These are phyloP conservation scores for Varanus komodoensis DNA, from an alignment of 2,113 vertebrate species.

Conservation along the genomic window DNA sequence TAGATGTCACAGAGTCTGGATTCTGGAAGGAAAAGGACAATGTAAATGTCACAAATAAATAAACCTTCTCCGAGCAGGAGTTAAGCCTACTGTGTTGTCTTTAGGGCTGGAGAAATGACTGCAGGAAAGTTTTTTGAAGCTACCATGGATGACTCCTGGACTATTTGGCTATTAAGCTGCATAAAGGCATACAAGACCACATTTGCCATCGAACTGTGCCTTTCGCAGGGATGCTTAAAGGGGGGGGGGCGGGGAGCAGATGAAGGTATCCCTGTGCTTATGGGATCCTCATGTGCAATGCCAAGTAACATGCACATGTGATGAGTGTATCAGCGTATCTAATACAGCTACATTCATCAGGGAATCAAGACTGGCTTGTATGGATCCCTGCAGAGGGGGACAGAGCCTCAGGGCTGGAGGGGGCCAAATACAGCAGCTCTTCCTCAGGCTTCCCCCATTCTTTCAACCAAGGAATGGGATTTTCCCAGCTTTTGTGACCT, in stretches of 20 bases:
- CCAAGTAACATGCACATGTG: not conserved
- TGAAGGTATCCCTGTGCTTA: accelerated
- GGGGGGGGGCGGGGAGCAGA: not conserved
- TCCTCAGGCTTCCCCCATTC: no score
- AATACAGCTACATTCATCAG: not conserved
- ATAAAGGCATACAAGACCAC: not conserved
- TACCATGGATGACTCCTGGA: conserved; percentile 4
- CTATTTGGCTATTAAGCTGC: not conserved
- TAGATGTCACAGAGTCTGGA: not conserved
- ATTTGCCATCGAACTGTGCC: not conserved
- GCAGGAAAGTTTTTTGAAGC: not conserved
- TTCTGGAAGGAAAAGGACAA: not conserved
- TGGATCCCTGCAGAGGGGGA: no score
- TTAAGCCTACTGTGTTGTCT: not conserved
- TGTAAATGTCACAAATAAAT: not conserved
- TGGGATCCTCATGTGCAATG: not conserved
- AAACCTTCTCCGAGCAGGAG: not conserved
- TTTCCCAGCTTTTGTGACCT: no score
- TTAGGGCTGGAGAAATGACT: not conserved
- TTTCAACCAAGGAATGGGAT: no score
- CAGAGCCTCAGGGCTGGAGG: no score
- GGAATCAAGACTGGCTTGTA: not conserved
- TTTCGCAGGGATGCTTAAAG: not conserved
- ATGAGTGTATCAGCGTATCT: not conserved
- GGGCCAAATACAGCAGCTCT: no score